These are phyloP conservation scores for Micrasema minimum DNA, from an alignment of 1,140 invertebrate genomes.

Conservation along the genomic window DNA sequence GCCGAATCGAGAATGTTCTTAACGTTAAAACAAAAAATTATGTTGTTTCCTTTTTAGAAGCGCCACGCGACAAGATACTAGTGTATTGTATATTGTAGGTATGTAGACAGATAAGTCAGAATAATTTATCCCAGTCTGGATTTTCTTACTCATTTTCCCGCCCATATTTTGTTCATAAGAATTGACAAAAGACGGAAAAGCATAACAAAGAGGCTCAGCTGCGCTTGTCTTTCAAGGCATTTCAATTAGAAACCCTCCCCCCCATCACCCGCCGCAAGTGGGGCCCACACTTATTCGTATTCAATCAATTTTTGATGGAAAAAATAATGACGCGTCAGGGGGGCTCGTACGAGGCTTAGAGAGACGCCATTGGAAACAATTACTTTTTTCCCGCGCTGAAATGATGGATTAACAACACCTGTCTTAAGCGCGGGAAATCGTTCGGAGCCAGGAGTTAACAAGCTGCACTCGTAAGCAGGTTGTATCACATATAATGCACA, in stretches of 20 bases:
- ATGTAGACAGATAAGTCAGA: too few species aligned
- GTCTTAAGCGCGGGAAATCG: constrained; percentile 42
- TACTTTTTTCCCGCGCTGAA: constrained; percentile 42
- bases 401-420: constrained; percentile 49
- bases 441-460: constrained; percentile 15
- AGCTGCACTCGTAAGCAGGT: too few species aligned
- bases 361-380: constrained; percentile 45
- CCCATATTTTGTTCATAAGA: constrained; percentile 35
- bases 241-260: constrained; percentile 38
- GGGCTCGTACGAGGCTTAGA: constrained; percentile 38
- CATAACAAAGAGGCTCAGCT: constrained; percentile 46
- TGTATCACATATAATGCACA: too few species aligned
- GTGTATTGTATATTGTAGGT: too few species aligned
- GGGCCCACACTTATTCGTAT: constrained; percentile 37
- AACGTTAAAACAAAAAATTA: too few species aligned
- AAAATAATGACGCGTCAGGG: constrained; percentile 49
- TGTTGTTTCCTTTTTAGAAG: too few species aligned
- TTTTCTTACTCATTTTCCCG: constrained; percentile 9
- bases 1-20: too few species aligned
- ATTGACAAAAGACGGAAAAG: constrained; percentile 46
- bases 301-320: constrained; percentile 51
- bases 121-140: constrained; percentile 2
- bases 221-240: constrained; percentile 47
- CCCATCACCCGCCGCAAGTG: background rate
- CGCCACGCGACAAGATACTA: too few species aligned